Percentiles rank a stretch among this genome's conserved stretches.
phyloP scores from a whole-genome alignment of 1,140 invertebrate species.

The Bombus haemorrhoidalis region DNA sequence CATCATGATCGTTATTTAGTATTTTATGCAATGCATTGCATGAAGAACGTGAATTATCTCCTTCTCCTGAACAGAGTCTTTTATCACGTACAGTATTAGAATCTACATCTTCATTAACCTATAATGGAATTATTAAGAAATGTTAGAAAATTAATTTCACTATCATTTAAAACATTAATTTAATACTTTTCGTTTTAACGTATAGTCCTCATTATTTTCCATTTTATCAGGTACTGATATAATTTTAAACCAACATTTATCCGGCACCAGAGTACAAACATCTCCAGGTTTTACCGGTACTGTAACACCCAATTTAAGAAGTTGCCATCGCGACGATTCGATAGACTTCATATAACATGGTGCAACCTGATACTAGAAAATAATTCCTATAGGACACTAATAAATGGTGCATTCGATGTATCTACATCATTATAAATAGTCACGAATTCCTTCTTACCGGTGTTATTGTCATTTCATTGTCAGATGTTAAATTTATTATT shows the following conservation, averaged over 20 bases:
- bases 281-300: slow-evolving; percentile 63
- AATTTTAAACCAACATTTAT: slow-evolving; percentile 71
- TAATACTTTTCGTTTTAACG: slow-evolving; percentile 62
- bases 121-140: slow-evolving; percentile 15
- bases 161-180: background rate
- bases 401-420: background rate
- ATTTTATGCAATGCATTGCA: slow-evolving; percentile 6
- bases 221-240: slow-evolving; percentile 48
- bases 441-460: slow-evolving; percentile 57
- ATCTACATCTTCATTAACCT: slow-evolving; percentile 45
- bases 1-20: background rate
- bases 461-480: slow-evolving; percentile 66
- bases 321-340: slow-evolving; percentile 55
- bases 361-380: slow-evolving; percentile 60
- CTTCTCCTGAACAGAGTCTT: slow-evolving; percentile 49
- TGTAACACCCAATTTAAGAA: slow-evolving; percentile 52
- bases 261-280: slow-evolving; percentile 59
- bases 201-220: slow-evolving; percentile 43
- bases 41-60: slow-evolving; percentile 15
- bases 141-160: background rate
- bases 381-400: slow-evolving; percentile 46
- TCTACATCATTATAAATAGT: background rate
- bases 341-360: slow-evolving; percentile 66
- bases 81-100: slow-evolving; percentile 52
- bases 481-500: slow-evolving; percentile 58